phyloP scores from a whole-genome alignment of 2,888 invertebrate genomes.

The Zootermopsis nevadensis region DNA sequence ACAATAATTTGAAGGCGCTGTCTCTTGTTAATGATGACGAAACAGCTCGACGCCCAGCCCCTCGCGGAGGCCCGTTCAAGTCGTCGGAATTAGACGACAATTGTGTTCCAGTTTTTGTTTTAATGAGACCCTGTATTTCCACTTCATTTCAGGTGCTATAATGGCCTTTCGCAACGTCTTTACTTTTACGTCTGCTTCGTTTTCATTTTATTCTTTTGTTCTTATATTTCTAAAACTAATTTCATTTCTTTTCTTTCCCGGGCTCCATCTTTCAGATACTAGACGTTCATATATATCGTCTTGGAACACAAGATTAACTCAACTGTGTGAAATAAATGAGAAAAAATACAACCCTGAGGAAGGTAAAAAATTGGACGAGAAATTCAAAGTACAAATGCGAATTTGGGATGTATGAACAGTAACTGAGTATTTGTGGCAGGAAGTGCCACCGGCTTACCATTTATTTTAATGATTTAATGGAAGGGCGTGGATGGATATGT shows the following conservation, averaged over 20 bases:
- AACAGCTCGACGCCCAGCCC: neutral
- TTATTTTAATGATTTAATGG: neutral
- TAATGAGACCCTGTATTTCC: constrained; percentile 44
- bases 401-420: neutral
- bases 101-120: constrained; percentile 42
- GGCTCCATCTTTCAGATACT: neutral
- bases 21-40: constrained; percentile 39
- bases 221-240: neutral
- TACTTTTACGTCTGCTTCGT: constrained; percentile 30
- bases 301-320: constrained; percentile 24
- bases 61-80: neutral
- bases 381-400: neutral
- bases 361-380: neutral
- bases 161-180: constrained; percentile 42
- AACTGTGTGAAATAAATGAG: constrained; percentile 10
- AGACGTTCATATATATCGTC: neutral
- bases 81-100: constrained; percentile 34
- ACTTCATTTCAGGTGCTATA: constrained; percentile 48
- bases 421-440: neutral
- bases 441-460: neutral
- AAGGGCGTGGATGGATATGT: neutral
- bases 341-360: neutral
- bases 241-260: neutral
- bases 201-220: constrained; percentile 7
- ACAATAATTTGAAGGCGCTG: constrained; percentile 35